These are phyloP conservation scores for Melieria omissa DNA, from an alignment of 2,888 invertebrate species.

Conservation along the genomic window DNA sequence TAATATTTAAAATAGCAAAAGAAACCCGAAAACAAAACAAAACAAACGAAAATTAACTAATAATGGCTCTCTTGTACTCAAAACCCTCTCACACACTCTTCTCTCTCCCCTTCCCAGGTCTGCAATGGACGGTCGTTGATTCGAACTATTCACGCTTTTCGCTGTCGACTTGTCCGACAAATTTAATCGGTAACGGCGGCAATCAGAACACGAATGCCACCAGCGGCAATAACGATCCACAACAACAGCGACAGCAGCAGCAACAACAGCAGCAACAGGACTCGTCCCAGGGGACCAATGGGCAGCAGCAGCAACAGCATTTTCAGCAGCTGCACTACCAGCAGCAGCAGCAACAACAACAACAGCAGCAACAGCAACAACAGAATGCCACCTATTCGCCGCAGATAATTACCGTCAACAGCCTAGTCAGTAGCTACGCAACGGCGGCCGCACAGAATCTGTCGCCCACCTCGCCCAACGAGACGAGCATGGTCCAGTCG, in stretches of 20 bases:
- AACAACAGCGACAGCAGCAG: slow-evolving; percentile 55
- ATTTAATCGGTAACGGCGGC: slow-evolving; percentile 66
- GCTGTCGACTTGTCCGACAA: slow-evolving; percentile 74
- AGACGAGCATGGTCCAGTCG: slow-evolving; percentile 69
- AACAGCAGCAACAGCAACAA: slow-evolving; percentile 55
- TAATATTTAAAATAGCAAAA: slow-evolving; percentile 27
- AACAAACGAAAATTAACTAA: slow-evolving; percentile 49
- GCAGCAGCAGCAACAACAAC: slow-evolving; percentile 55
- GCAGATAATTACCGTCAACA: slow-evolving; percentile 67
- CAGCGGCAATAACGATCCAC: slow-evolving; percentile 60
- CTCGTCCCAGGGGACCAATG: no score
- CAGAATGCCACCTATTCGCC: slow-evolving; percentile 63
- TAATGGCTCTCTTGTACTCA: slow-evolving; percentile 55
- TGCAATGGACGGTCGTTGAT: slow-evolving; percentile 88
- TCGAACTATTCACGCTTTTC: slow-evolving; percentile 81
- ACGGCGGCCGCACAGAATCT: slow-evolving; percentile 66
- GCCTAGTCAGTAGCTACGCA: slow-evolving; percentile 68
- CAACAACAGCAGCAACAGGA: slow-evolving; percentile 56
- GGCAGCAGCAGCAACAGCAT: slow-evolving; percentile 51
- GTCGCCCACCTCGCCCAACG: slow-evolving; percentile 71
- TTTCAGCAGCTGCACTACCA: slow-evolving; percentile 54
- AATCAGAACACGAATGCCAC: slow-evolving; percentile 62
- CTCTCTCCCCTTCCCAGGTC: slow-evolving; percentile 76
- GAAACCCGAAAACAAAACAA: slow-evolving; percentile 19
- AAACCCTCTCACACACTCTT: slow-evolving; percentile 59